Evolutionary conservation across 2,888 invertebrate species (phyloP), one percentile per base, ranked within the genome.

Genomic region (Anodontia alba): DNA sequence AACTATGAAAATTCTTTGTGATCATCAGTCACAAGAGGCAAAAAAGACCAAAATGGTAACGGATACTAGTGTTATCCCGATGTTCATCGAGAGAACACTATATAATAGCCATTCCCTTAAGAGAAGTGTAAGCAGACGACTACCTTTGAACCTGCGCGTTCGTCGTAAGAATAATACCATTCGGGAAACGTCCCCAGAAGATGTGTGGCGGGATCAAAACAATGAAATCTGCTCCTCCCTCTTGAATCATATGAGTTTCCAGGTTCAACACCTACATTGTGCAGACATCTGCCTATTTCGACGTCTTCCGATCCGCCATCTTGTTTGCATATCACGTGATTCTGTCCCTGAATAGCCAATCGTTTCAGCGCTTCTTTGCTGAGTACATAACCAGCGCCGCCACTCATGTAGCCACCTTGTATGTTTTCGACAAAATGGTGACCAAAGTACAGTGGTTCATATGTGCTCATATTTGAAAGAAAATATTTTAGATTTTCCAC

Each of bases 321-420:
- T 71, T 81, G 74, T 10, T 81, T 72, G 67, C 89, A 91, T 1
- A 74, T 68, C 20, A 71, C 33, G 54, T 81, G n/a, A 38, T 78
- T 73, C 8, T 78, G 70, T 87, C 96, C 96, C 15, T 73, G 51
- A 36, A 62, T 69, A 5, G 98, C 96, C 93, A 98, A 97, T 86
- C 96, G 95, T 67, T 96, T 96, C 2, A 95, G 85, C 0, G 98
- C 98, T 92, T 97, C 97, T 78, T 96, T 96, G 91, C 98, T 98
- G 36, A 99, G 95, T 42, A 99, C 98, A 94, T 99, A 99, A 0
- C 99, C 99, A 7, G 90, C 90, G 84, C 95, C 95, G 0, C 95
- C 95, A 80, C 95, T 95, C 92, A 95, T 94, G 93, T 95, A 95
- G 0, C 95, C 94, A 73, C 90, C 89, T 29, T 87, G 78, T 17